Evolutionary conservation across 2,797 vertebrate species (phyloP).

Genomic region (Craterocephalus amniculus): DNA sequence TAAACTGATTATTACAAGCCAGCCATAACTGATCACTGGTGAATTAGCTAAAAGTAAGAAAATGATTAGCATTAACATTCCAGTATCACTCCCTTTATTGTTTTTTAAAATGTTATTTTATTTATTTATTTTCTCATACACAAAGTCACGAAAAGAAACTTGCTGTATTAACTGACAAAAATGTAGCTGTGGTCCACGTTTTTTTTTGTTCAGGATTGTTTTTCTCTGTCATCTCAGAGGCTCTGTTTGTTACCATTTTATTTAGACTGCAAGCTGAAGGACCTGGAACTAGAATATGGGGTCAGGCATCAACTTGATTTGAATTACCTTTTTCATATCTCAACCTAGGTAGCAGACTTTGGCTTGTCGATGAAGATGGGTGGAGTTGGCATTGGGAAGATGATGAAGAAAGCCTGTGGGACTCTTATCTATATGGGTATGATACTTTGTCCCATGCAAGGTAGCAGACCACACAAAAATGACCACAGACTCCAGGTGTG

Average conservation of each 20-base stretch:
- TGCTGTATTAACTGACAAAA: conserved; percentile 29
- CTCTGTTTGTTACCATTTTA: background rate
- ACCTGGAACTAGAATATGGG: background rate
- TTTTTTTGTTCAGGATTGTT: conserved; percentile 26
- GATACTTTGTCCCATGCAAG: conserved; percentile 41
- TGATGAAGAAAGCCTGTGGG: conserved; percentile 87
- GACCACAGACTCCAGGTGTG: conserved; percentile 11
- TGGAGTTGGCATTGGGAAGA: conserved; percentile 84
- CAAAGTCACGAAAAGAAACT: conserved; percentile 7
- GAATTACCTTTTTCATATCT: conserved; percentile 40
- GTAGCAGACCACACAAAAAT: conserved; percentile 16
- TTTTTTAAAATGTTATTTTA: conserved; percentile 6
- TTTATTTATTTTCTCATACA: background rate
- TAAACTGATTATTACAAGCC: conserved; percentile 56
- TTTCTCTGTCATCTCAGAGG: background rate
- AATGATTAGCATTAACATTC: conserved; percentile 41
- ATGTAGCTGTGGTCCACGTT: background rate
- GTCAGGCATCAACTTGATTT: conserved; percentile 35
- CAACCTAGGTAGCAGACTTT: conserved; percentile 88
- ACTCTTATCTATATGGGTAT: conserved; percentile 93
- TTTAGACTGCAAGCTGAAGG: background rate
- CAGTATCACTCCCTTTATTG: conserved; percentile 7
- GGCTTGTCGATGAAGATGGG: conserved; percentile 88
- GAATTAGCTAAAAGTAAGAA: conserved; percentile 54
- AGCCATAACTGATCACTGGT: conserved; percentile 59